These are phyloP conservation scores for Perognathus longimembris DNA, from an alignment of 2,113 vertebrate species.

Conservation along the genomic window DNA sequence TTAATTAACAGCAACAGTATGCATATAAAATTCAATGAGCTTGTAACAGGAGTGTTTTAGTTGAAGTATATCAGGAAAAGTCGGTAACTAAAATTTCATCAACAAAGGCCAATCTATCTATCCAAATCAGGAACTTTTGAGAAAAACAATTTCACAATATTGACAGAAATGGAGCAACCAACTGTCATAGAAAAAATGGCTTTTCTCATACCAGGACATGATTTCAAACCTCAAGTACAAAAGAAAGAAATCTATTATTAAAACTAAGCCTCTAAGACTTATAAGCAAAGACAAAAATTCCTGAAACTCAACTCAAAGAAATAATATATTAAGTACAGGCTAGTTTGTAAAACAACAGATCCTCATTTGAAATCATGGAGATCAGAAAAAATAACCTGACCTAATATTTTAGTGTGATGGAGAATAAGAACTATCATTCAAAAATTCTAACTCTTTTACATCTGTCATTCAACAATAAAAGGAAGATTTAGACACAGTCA, in stretches of 20 bases:
- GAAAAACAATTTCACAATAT: no score
- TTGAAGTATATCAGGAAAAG: no score
- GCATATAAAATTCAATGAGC: no score
- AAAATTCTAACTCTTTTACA: not conserved
- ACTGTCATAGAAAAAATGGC: no score
- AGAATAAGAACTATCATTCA: not conserved
- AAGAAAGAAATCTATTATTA: not conserved
- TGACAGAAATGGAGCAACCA: no score
- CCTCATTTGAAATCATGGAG: not conserved
- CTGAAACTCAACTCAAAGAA: not conserved
- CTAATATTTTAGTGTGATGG: not conserved
- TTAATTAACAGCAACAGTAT: no score
- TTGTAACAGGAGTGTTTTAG: no score
- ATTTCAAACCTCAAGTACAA: not conserved
- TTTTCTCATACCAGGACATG: no score
- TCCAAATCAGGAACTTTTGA: no score
- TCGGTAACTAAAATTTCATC: no score
- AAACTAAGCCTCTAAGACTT: not conserved
- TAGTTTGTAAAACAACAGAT: not conserved
- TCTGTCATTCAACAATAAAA: not conserved
- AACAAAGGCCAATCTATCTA: no score
- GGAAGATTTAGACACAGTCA: not conserved
- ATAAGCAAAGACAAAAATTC: not conserved
- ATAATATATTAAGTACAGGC: not conserved
- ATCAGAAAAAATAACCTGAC: not conserved